Evolutionary conservation across 2,113 vertebrate species (phyloP).

Genomic region (Sciurus niger): DNA sequence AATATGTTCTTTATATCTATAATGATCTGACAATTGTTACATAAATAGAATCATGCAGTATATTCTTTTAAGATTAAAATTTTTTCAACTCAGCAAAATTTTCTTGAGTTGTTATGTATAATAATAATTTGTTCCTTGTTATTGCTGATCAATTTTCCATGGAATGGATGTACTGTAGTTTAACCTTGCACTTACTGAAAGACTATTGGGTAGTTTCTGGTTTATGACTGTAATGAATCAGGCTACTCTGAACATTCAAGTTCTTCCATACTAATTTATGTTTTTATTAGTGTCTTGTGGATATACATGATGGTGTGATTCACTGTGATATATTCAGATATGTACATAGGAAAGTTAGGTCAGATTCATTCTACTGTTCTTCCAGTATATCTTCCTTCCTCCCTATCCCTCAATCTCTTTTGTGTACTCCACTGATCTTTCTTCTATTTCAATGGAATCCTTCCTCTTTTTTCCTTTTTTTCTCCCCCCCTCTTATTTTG

Average conservation of each 20-base stretch:
- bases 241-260: not conserved
- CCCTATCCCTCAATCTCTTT: too few relatives aligned
- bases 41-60: not conserved
- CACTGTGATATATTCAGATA: too few relatives aligned
- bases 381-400: too few relatives aligned
- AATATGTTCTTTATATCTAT: not conserved
- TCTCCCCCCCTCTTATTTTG: too few relatives aligned
- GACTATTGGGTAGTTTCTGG: not conserved
- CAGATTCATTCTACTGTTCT: too few relatives aligned
- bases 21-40: not conserved
- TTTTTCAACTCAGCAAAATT: not conserved
- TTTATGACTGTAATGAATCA: not conserved
- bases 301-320: too few relatives aligned
- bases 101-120: not conserved
- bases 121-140: not conserved
- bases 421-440: too few relatives aligned
- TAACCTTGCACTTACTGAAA: not conserved
- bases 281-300: too few relatives aligned
- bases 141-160: not conserved
- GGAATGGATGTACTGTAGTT: not conserved
- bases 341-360: too few relatives aligned
- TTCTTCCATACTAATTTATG: not conserved
- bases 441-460: too few relatives aligned
- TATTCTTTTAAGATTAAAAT: not conserved
- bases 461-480: too few relatives aligned